A percentile compares a stretch with the other conserved stretches of the same genome.
Conservation (phyloP, 2,797 vertebrate genomes). For the Octomys mimax region DNA sequence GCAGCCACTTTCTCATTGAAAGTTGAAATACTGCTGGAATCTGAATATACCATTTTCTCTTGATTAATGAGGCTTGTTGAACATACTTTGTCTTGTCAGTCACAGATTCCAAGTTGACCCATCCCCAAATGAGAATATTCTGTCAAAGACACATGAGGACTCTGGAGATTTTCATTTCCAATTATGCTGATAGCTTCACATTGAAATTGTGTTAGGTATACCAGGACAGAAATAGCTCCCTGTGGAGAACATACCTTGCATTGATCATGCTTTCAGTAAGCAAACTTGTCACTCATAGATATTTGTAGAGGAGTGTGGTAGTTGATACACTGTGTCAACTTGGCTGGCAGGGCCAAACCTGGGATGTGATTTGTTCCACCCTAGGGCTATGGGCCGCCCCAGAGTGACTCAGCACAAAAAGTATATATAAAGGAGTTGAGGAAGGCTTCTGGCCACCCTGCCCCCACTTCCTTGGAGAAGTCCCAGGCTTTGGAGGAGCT, state of each 20-base stretch:
- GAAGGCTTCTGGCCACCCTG: too few relatives aligned
- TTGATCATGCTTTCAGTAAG: background rate
- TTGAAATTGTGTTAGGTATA: background rate
- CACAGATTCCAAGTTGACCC: background rate
- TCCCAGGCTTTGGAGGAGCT: too few relatives aligned
- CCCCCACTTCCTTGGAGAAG: too few relatives aligned
- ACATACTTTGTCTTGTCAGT: background rate
- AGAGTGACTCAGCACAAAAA: too few relatives aligned
- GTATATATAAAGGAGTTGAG: too few relatives aligned
- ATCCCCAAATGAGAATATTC: background rate
- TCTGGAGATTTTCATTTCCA: background rate
- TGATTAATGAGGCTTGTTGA: background rate
- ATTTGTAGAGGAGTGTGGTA: background rate
- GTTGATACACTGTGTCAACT: too few relatives aligned
- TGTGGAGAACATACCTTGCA: background rate
- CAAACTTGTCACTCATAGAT: background rate
- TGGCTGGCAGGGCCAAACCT: too few relatives aligned
- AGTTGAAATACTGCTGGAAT: background rate
- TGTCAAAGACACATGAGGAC: background rate
- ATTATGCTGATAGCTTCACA: background rate
- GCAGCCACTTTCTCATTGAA: background rate
- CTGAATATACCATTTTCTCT: background rate
- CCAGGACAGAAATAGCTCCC: background rate
- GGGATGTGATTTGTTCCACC: too few relatives aligned
- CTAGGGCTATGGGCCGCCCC: too few relatives aligned